Evolutionary conservation across 1,140 invertebrate genomes (phyloP), one percentile per base, ranked within the genome.

Genomic region (Macrotrachela quadricornifera): DNA sequence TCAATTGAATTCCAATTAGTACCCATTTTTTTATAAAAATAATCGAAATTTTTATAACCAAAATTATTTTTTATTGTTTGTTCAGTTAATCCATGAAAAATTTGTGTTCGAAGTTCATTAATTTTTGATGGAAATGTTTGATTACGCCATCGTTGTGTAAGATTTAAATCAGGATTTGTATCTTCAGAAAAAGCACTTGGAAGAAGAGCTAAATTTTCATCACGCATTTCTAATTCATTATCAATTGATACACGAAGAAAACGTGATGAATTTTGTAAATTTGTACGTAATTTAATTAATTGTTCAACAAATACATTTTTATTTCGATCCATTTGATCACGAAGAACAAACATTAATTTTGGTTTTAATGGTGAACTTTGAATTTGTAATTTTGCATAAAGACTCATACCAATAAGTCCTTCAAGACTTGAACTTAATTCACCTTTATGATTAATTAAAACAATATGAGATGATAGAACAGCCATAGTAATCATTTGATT

Each of bases 401-500:
- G 38, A 1, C 30, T 48, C 18, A 16, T 48, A 15, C 30, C 12
- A n/a, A 37, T 38, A 38, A 37, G 15, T 1, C 39, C 39, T 15
- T 39, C 10, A 38, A 48, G 18, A 38, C 39, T 48, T 48, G 36
- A 18, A 10, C 46, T 16, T 38, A 16, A n/a, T 38, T 39, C 37
- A 16, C 1, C 15, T 40, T 49, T 49, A 14, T 49, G 47, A 11
- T 49, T 49, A 9, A 49, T 49, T n/a, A 49, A 12, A 38, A 49
- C 39, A 14, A 37, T n/a, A 49, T 49, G 47, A 49, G 47, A 49
- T 16, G n/a, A 38, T 39, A 49, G 39, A 10, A 49, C 47, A 15
- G 47, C 21, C 46, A 47, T 47, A 30, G 46, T 47, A n/a, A 21
- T 21, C 46, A 47, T 47, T 47, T 49, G 47, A 39, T 49, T 40